Conservation (phyloP, 2,888 invertebrate genomes). For the Apamea monoglypha region DNA sequence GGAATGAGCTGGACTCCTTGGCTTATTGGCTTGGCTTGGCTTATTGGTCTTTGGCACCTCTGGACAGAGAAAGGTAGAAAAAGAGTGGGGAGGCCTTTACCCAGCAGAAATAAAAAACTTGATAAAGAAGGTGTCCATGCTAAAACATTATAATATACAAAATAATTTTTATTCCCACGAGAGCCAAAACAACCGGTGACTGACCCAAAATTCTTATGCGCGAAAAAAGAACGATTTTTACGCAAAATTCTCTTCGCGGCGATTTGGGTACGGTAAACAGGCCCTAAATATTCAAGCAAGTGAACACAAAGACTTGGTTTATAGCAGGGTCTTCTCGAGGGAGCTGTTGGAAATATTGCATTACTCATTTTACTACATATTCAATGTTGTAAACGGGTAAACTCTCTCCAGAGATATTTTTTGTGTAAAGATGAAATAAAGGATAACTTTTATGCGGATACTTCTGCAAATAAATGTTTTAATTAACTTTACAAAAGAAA, state of each 20-base stretch:
- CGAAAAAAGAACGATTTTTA: slow-evolving; percentile 37
- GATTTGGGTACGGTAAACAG: slow-evolving; percentile 50
- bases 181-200: slow-evolving; percentile 1
- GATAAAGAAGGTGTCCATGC: neutral
- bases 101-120: too few relatives aligned
- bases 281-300: slow-evolving; percentile 62
- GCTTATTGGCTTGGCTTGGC: too few relatives aligned
- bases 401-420: slow-evolving; percentile 23
- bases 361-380: slow-evolving; percentile 57
- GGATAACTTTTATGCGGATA: neutral
- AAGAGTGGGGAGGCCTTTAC: too few relatives aligned
- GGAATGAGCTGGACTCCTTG: too few relatives aligned
- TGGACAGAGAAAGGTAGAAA: too few relatives aligned
- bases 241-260: slow-evolving; percentile 8
- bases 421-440: neutral
- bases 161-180: slow-evolving; percentile 7
- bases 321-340: slow-evolving; percentile 49
- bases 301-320: slow-evolving; percentile 57
- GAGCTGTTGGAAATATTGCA: slow-evolving; percentile 52
- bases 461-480: neutral
- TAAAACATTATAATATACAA: neutral
- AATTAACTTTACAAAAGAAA: neutral
- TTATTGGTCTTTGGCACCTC: too few relatives aligned
- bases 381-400: slow-evolving; percentile 48
- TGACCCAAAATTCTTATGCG: slow-evolving; percentile 24